Base-by-base conservation (phyloP, 2,888 invertebrate species). In the Phortica magna region DNA sequence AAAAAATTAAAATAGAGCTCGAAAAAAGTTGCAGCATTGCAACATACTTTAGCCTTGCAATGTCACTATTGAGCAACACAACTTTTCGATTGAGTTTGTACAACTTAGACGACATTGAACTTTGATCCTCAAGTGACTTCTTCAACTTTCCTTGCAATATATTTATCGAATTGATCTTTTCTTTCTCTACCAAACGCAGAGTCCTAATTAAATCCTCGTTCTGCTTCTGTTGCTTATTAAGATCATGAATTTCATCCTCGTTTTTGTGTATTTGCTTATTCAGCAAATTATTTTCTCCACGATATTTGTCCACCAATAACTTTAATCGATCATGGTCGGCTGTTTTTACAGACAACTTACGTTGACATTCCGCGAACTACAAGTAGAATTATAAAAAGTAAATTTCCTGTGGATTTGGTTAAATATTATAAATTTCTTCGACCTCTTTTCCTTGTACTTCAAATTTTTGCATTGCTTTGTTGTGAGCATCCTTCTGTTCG, bases 81-180 rank as follows among this genome's bases (percentile, higher is more conserved):
- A 87, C 84, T 9, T 78, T 75, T 7, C 88, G 82, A 78, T 89
- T 89, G 64, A 85, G 75, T 83, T 89, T 89, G 61, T 88, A 89
- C 6, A 90, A 72, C 31, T 84, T 85, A 3, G 84, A 84, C 1
- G 88, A 83, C 5, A 89, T 78, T 0, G 83, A 77, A 61, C 84
- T 87, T 42, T 87, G 84, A 74, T 90, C 90, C 70, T 88, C 85
- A 4, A 84, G 10, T 0, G 87, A 78, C 70, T 89, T 90, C 65
- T 89, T 90, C 31, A 86, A 82, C 76, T 87, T 88, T 41, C 84
- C 84, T 7, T 80, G 83, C 7, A 89, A 41, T 74, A 87, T 85
- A 22, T 75, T 78, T 5, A 90, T 82, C 9, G 85, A 83, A 41
- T 84, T 83, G 14, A 82, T 82, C 79, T 89, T 89, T 39, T 83